Base-by-base conservation (phyloP, 2,797 vertebrate species). In the Falco cherrug region DNA sequence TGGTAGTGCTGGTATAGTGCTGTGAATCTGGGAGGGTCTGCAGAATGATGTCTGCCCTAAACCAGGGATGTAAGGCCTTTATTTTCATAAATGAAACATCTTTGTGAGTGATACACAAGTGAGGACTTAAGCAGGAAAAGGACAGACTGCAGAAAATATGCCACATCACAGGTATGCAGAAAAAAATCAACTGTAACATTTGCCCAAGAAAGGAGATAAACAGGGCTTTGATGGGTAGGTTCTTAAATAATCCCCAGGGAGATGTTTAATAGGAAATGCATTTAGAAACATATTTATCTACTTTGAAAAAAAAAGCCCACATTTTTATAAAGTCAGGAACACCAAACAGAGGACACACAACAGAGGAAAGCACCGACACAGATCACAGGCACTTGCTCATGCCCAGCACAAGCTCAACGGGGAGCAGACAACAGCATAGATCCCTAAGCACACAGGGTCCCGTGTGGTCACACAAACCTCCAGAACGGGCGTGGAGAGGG, bases 321-420 rank as follows among this genome's bases (percentile, higher is more conserved):
- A 3, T 33, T 63, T 35, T 74, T 16, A 25, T 13, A 11, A 29
- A 77, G 57, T 8, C 61, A 33, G 65, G 69, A n/a, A 45, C 7
- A 43, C 26, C 1, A 8, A 60, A 67, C 67, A 51, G 60, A 67
- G 50, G 14, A 2, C 50, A 39, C 12, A 10, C 29, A 31, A 19
- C 3, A 15, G 56, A 37, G 29, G 31, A 51, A 41, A 85, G 56
- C 61, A 41, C 47, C 19, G 43, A 13, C 13, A 11, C 0, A 0
- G 71, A 56, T n/a, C 53, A 35, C 64, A 73, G 39, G 28, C 31
- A 6, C 70, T 18, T 3, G 2, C 33, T 17, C 6, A 7, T 2
- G 3, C 54, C 25, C 21, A 18, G 28, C 1, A 0, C 0, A 1
- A 37, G 16, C 57, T 83, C 6, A 0, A 16, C 0, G 0, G 26